Conservation (phyloP, 2,888 invertebrate species). For the Dolichopus griseipennis region DNA sequence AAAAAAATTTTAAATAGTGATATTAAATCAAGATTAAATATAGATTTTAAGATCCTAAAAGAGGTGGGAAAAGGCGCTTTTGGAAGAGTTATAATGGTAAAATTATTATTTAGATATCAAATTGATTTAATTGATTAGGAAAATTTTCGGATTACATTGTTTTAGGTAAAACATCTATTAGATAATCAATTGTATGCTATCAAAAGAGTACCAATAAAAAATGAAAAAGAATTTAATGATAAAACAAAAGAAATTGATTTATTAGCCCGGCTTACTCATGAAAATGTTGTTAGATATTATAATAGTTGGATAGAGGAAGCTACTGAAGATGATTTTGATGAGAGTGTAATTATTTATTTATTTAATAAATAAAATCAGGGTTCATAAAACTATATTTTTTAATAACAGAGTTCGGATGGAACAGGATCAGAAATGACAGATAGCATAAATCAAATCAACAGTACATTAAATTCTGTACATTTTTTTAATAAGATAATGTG, state of each 20-base stretch:
- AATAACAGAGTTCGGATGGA: background rate
- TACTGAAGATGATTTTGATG: conserved; percentile 36
- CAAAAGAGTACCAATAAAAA: conserved; percentile 79
- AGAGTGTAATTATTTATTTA: no score
- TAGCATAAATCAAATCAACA: no score
- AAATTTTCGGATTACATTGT: no score
- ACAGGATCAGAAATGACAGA: no score
- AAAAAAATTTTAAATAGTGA: conserved; percentile 71
- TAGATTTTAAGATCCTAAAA: no score
- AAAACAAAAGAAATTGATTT: conserved; percentile 92
- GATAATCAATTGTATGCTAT: conserved; percentile 93
- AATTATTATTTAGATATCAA: no score
- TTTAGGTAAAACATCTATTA: conserved; percentile 77
- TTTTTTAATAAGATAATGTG: no score
- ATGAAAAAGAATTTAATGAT: conserved; percentile 74
- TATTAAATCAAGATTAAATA: no score
- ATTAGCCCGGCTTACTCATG: conserved; percentile 87
- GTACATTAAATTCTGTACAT: background rate
- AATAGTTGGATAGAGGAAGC: conserved; percentile 92
- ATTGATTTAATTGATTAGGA: background rate
- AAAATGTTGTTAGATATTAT: conserved; percentile 93
- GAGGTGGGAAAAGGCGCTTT: conserved; percentile 93
- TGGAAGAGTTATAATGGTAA: conserved; percentile 89
- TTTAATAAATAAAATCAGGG: no score
- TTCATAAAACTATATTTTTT: background rate